A percentile compares a stretch with the other conserved stretches of the same genome.
Evolutionary conservation across 2,888 invertebrate species (phyloP).

Genomic region (Heteropelma amictum): DNA sequence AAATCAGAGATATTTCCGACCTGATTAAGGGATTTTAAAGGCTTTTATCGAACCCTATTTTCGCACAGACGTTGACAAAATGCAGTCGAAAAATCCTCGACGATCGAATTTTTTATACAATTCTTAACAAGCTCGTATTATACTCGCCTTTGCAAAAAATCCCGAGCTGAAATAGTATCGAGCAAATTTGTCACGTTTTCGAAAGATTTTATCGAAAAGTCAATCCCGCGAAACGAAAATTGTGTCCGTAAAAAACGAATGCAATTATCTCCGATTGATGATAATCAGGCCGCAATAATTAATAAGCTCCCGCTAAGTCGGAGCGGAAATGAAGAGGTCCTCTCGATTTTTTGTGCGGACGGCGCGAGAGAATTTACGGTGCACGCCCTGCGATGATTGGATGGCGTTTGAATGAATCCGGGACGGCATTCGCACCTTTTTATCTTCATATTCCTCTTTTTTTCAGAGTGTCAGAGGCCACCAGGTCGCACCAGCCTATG

Average conservation of each 20-base stretch:
- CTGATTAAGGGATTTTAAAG: too few relatives aligned
- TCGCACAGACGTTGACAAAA: too few relatives aligned
- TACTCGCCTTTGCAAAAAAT: too few relatives aligned
- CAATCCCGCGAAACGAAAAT: too few relatives aligned
- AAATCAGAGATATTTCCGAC: too few relatives aligned
- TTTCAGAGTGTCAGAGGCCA: conserved; percentile 28
- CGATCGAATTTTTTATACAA: too few relatives aligned
- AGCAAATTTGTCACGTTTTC: too few relatives aligned
- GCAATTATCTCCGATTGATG: conserved; percentile 35
- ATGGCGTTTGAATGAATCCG: conserved; percentile 67
- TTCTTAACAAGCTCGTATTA: too few relatives aligned
- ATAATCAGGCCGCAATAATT: conserved; percentile 45
- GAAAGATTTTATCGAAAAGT: too few relatives aligned
- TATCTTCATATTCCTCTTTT: conserved; percentile 52
- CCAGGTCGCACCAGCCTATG: conserved; percentile 23
- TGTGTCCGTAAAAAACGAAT: conserved; percentile 3
- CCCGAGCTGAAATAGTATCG: too few relatives aligned
- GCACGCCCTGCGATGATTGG: conserved; percentile 49
- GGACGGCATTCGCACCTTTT: conserved; percentile 65
- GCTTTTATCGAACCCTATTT: too few relatives aligned
- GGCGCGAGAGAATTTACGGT: conserved; percentile 8
- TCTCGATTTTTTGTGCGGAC: background rate
- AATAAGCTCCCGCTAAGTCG: conserved; percentile 7
- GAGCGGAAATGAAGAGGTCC: conserved; percentile 8
- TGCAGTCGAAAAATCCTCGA: too few relatives aligned